Percentiles rank a stretch among this genome's conserved stretches.
Evolutionary conservation across 2,797 vertebrate genomes (phyloP).

Genomic region (Clarias laeviceps): DNA sequence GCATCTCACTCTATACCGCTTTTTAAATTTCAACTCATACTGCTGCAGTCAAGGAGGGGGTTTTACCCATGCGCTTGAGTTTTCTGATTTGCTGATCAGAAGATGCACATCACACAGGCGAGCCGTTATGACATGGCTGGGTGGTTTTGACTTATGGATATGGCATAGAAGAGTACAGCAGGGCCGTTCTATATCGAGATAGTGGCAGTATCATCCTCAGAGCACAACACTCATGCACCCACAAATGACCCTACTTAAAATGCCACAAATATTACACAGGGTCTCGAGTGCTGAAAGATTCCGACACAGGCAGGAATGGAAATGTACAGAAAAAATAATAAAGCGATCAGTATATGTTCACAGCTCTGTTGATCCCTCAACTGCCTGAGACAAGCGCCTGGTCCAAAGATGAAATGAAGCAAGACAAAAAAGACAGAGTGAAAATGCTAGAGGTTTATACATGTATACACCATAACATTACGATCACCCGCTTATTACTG

Average conservation of each 20-base stretch:
- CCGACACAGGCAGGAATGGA: constrained; percentile 33
- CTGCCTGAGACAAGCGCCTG: constrained; percentile 12
- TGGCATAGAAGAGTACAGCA: neutral
- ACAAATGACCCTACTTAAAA: neutral
- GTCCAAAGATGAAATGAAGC: neutral
- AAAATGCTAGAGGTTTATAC: neutral
- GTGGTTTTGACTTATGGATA: constrained; percentile 37
- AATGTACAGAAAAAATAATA: constrained; percentile 49
- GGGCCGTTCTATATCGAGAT: neutral
- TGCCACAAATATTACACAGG: constrained; percentile 29
- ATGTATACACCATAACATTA: neutral
- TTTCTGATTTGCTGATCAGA: constrained; percentile 35
- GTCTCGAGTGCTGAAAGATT: constrained; percentile 9
- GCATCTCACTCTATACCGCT: neutral
- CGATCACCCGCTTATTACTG: no score
- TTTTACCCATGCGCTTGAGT: neutral
- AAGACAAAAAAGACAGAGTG: neutral
- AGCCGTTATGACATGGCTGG: constrained; percentile 38
- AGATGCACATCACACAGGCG: constrained; percentile 9
- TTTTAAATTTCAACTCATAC: neutral
- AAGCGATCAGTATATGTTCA: constrained; percentile 64
- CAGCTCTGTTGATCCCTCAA: constrained; percentile 54
- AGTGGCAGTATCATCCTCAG: constrained; percentile 7
- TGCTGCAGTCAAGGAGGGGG: constrained; percentile 16
- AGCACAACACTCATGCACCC: neutral